A percentile compares a stretch with the other conserved stretches of the same genome.
Evolutionary conservation across 23 tunicate species (phyloP).

Genomic region (Corella eumyota): DNA sequence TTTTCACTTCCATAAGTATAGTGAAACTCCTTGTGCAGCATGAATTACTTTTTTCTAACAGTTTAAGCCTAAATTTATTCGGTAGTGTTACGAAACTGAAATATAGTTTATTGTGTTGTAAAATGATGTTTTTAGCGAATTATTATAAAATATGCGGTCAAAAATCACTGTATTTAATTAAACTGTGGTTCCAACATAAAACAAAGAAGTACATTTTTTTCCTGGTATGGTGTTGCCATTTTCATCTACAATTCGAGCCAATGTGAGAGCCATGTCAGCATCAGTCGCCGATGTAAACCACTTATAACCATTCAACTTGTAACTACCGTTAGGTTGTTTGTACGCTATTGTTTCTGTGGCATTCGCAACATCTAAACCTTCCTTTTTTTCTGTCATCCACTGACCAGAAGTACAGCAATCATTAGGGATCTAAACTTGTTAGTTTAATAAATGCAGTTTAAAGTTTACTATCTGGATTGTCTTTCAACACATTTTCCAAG

Average conservation of each 20-base stretch:
- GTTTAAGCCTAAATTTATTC: no score
- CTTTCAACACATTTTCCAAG: slow-evolving; percentile 21
- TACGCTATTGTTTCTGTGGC: slow-evolving; percentile 70
- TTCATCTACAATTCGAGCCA: slow-evolving; percentile 71
- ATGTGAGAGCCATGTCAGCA: slow-evolving; percentile 75
- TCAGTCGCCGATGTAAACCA: slow-evolving; percentile 98
- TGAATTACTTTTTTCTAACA: no score
- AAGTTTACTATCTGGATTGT: background rate
- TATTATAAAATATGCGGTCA: no score
- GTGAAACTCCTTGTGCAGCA: no score
- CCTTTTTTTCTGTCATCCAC: slow-evolving; percentile 96
- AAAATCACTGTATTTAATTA: no score
- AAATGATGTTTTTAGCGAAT: no score
- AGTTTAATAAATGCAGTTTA: slow-evolving; percentile 8
- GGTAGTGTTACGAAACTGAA: no score
- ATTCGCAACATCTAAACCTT: slow-evolving; percentile 94
- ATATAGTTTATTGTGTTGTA: no score
- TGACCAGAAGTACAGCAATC: slow-evolving; percentile 96
- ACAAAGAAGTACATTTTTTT: no score
- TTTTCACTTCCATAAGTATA: no score
- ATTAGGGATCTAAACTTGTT: slow-evolving; percentile 31
- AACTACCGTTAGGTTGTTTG: slow-evolving; percentile 45
- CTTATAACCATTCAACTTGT: slow-evolving; percentile 70
- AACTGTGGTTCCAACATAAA: no score
- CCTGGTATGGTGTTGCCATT: no score